Conservation (phyloP, 2,113 vertebrate genomes). For the Callipepla squamata region DNA sequence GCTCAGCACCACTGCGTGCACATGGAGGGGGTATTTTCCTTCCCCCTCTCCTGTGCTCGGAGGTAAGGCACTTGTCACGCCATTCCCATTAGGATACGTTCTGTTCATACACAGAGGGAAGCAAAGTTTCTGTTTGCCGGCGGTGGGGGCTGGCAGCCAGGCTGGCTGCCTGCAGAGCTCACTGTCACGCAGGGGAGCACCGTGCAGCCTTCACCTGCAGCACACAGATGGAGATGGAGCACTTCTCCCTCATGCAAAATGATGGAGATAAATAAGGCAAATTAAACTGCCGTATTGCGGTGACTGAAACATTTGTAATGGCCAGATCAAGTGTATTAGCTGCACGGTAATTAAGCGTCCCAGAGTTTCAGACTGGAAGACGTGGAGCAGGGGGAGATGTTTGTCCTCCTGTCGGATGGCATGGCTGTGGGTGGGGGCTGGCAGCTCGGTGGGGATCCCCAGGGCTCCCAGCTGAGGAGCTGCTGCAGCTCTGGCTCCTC, state of each 20-base stretch:
- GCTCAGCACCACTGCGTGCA: not conserved
- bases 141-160: not conserved
- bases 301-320: not conserved
- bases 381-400: not conserved
- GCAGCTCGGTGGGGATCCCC: not conserved
- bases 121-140: not conserved
- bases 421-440: not conserved
- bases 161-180: not conserved
- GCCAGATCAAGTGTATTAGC: not conserved
- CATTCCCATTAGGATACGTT: fast-evolving
- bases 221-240: not conserved
- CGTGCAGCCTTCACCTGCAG: not conserved
- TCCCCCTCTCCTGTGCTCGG: not conserved
- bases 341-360: not conserved
- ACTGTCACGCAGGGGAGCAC: not conserved
- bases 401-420: not conserved
- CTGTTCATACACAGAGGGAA: fast-evolving
- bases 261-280: constrained; percentile 41
- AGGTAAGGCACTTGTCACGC: fast-evolving
- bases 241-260: not conserved
- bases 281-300: not conserved
- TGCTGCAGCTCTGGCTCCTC: not conserved
- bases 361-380: not conserved
- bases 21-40: not conserved
- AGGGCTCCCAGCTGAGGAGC: not conserved